A percentile compares a stretch with the other conserved stretches of the same genome.
phyloP scores from a whole-genome alignment of 2,113 vertebrate species.

The Jaculus jaculus region DNA sequence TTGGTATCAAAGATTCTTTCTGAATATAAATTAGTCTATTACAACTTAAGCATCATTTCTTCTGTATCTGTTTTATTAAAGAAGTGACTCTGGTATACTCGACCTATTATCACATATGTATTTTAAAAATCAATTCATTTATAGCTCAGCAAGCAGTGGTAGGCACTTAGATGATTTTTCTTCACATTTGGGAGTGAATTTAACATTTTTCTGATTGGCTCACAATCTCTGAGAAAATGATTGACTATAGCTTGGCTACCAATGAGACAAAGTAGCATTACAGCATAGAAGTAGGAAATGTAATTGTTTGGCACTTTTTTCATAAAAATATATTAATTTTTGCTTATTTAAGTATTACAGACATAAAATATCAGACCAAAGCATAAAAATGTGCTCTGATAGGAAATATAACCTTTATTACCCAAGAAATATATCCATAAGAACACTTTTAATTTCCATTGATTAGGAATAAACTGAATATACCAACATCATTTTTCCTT shows the following conservation, averaged over 20 bases:
- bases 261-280: neutral
- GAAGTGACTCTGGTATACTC: conserved; percentile 1
- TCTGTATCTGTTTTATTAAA: conserved; percentile 23
- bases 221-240: neutral
- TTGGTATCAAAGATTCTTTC: conserved; percentile 2
- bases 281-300: neutral
- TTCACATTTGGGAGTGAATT: conserved; percentile 19
- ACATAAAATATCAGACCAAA: neutral
- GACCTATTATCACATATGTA: neutral
- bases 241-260: neutral
- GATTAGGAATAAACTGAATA: neutral
- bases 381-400: neutral
- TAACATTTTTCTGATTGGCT: neutral
- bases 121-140: neutral
- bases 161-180: neutral
- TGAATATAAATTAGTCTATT: conserved; percentile 12
- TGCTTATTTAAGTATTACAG: conserved; percentile 34
- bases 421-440: neutral
- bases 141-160: neutral
- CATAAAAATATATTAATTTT: neutral
- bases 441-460: neutral
- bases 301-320: conserved; percentile 1
- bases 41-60: neutral
- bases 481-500: neutral
- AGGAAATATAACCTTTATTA: neutral